Percentiles rank a stretch among this genome's conserved stretches.
Conservation (phyloP, 2,888 invertebrate species). For the Pseudococcus jackbeardsleyi region DNA sequence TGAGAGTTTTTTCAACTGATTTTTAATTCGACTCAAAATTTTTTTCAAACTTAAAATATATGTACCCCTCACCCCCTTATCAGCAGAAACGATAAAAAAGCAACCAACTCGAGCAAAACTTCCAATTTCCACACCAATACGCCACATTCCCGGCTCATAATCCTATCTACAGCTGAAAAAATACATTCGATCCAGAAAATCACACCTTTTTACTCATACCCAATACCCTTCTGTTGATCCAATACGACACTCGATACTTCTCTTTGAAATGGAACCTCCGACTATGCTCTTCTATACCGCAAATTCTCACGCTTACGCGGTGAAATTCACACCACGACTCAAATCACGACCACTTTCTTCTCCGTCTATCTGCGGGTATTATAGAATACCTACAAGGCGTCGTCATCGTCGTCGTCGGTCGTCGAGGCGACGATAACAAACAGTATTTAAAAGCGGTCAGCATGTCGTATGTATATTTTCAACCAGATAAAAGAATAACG, state of each 20-base stretch:
- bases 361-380: neutral
- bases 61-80: too few species aligned
- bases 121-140: too few species aligned
- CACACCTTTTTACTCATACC: neutral
- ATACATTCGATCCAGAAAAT: neutral
- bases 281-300: neutral
- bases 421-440: conserved; percentile 4
- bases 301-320: neutral
- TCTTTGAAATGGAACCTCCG: neutral
- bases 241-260: neutral
- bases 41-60: too few species aligned
- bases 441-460: conserved; percentile 22
- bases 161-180: too few species aligned
- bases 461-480: neutral
- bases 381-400: neutral
- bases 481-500: neutral
- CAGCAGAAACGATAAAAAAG: too few species aligned
- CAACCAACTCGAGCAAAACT: too few species aligned
- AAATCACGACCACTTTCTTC: conserved; percentile 1
- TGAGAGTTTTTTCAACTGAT: too few species aligned
- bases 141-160: too few species aligned
- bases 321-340: neutral
- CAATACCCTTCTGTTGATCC: neutral
- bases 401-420: neutral
- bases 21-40: too few species aligned